These are phyloP conservation scores for Lamprologus tigripictilis DNA, from an alignment of 2,113 vertebrate genomes.

Conservation along the genomic window DNA sequence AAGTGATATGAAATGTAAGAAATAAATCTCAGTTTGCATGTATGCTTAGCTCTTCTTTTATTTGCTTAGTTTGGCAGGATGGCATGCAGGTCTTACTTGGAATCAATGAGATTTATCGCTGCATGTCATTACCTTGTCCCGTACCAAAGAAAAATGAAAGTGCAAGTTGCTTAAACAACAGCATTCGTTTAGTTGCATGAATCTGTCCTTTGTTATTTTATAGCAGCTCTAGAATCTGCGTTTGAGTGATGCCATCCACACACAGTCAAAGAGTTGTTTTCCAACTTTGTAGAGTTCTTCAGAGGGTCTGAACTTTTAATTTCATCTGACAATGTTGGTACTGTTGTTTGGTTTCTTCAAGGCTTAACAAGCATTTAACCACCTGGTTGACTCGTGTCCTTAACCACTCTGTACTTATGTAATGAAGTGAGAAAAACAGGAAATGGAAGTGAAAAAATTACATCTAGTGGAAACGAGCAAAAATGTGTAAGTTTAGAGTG, in stretches of 20 bases:
- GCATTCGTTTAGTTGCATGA: neutral
- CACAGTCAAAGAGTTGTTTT: neutral
- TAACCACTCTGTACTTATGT: neutral
- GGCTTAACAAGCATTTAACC: neutral
- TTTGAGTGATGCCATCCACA: neutral
- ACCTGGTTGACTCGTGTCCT: neutral
- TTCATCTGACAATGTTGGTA: neutral
- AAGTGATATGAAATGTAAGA: neutral
- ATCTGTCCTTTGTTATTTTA: neutral
- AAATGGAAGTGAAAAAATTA: neutral
- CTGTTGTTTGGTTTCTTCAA: neutral
- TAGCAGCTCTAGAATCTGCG: neutral
- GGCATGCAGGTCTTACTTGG: neutral
- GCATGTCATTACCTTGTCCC: rapidly evolving
- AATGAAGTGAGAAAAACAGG: neutral
- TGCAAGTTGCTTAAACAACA: neutral
- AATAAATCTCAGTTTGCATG: neutral
- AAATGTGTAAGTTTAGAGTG: neutral
- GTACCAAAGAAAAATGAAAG: neutral
- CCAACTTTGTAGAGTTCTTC: neutral
- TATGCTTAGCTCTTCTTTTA: neutral
- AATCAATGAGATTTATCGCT: neutral
- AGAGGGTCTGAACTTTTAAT: neutral
- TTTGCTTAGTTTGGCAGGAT: neutral
- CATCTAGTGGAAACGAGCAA: neutral